Evolutionary conservation across 2,113 vertebrate species (phyloP), one percentile per base, ranked within the genome.

Genomic region (Synodontis membranacea): DNA sequence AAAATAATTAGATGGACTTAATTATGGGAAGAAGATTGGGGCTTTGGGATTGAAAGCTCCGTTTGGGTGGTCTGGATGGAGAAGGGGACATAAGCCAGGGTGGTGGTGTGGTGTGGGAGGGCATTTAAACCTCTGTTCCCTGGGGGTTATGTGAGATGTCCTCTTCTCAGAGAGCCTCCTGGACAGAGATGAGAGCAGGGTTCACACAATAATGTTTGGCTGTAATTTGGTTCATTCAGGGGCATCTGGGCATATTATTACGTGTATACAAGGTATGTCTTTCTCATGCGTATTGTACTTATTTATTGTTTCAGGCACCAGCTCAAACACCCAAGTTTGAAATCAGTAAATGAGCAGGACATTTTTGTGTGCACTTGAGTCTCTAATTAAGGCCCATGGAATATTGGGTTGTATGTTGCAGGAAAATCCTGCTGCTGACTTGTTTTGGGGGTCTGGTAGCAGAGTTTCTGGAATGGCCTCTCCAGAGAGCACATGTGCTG

Each of bases 21-120:
- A 88, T 80, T 85, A 86, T 70, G 52, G 76, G 70, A 37, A 50
- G 79, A 54, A 54, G 28, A n/a, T 52, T 72, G 64, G 56, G 76
- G 42, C 82, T 85, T 88, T 92, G 91, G 75, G 85, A 50, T 83
- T 86, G 88, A 70, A 82, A 74, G 68, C 70, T 88, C 87, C 64
- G 86, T 90, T 90, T 94, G 94, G 94, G 94, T 95, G 94, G 95
- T 95, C 95, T 89, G 1, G 34, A 78, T 88, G 84, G 91, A 84
- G 86, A 87, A 91, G 88, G 75, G 88, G 83, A 80, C 89, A 88
- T 85, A 93, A 88, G 92, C 92, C 91, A 92, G 87, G 85, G 82
- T 83, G 85, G 76, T 86, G 64, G 78, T 86, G 68, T 81, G 82
- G 89, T 64, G 89, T 80, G 75, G 72, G 76, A 84, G 88, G 58